Evolutionary conservation across 2,888 invertebrate genomes (phyloP).

Genomic region (Brenthis ino): DNA sequence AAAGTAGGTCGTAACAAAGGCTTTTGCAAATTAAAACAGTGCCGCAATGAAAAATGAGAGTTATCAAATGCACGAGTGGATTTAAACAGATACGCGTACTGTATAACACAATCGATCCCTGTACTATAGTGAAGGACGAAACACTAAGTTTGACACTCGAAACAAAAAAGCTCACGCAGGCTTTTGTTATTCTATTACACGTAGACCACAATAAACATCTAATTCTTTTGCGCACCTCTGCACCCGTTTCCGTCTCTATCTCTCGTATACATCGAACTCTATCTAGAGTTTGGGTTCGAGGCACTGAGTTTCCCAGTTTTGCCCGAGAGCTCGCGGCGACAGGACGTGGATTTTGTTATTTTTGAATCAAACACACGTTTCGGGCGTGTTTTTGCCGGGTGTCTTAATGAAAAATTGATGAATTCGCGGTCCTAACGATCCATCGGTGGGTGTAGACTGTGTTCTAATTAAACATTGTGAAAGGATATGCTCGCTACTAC

Average conservation of each 20-base stretch:
- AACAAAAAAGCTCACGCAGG: neutral
- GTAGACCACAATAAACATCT: conserved; percentile 78
- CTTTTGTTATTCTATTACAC: conserved; percentile 37
- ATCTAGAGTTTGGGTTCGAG: conserved; percentile 52
- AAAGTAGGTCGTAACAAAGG: conserved; percentile 19
- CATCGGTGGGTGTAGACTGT: conserved; percentile 50
- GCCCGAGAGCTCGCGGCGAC: conserved; percentile 60
- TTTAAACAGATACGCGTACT: conserved; percentile 1
- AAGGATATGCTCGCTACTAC: conserved; percentile 47
- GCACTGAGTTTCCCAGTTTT: conserved; percentile 68
- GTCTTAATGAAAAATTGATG: conserved; percentile 70
- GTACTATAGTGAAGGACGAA: conserved; percentile 3
- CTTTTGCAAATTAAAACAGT: conserved; percentile 17
- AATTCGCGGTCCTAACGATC: conserved; percentile 57
- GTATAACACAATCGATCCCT: conserved; percentile 8
- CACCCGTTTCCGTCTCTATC: conserved; percentile 60
- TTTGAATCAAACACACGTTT: conserved; percentile 44
- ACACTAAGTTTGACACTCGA: neutral
- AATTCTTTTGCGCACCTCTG: conserved; percentile 81
- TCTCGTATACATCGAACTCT: conserved; percentile 47
- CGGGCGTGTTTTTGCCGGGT: conserved; percentile 68
- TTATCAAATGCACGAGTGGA: conserved; percentile 15
- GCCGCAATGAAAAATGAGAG: conserved; percentile 18
- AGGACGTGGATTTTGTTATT: conserved; percentile 50
- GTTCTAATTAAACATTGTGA: conserved; percentile 56